Conservation (phyloP, 2,113 vertebrate species). For the Mixornis gularis region DNA sequence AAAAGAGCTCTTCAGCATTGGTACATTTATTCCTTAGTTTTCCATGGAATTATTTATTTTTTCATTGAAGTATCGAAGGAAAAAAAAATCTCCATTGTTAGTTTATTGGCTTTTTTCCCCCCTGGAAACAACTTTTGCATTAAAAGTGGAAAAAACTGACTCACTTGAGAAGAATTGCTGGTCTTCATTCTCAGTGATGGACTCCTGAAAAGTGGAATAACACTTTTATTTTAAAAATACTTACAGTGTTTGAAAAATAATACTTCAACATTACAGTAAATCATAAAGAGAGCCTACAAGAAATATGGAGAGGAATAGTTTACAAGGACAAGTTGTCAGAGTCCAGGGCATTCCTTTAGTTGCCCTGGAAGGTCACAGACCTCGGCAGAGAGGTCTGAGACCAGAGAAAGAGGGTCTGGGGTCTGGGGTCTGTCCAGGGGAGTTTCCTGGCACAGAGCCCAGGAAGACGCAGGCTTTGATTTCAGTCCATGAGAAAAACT, state of each 20-base stretch:
- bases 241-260: not conserved
- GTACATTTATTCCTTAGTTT: not conserved
- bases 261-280: not conserved
- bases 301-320: not conserved
- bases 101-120: not conserved
- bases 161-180: not conserved
- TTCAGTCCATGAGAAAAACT: too few species aligned
- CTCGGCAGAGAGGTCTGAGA: too few species aligned
- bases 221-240: not conserved
- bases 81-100: not conserved
- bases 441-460: too few species aligned
- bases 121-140: not conserved
- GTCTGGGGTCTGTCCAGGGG: too few species aligned
- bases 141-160: not conserved
- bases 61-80: not conserved
- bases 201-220: not conserved
- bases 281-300: not conserved
- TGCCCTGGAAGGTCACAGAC: too few species aligned
- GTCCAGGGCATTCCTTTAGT: too few species aligned
- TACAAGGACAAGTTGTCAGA: not conserved
- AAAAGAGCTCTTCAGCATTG: not conserved
- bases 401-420: too few species aligned
- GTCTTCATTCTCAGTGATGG: not conserved
- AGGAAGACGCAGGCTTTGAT: too few species aligned
- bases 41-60: not conserved